A percentile compares a stretch with the other conserved stretches of the same genome.
phyloP scores from a whole-genome alignment of 2,797 vertebrate species.

The Uromys caudimaculatus region DNA sequence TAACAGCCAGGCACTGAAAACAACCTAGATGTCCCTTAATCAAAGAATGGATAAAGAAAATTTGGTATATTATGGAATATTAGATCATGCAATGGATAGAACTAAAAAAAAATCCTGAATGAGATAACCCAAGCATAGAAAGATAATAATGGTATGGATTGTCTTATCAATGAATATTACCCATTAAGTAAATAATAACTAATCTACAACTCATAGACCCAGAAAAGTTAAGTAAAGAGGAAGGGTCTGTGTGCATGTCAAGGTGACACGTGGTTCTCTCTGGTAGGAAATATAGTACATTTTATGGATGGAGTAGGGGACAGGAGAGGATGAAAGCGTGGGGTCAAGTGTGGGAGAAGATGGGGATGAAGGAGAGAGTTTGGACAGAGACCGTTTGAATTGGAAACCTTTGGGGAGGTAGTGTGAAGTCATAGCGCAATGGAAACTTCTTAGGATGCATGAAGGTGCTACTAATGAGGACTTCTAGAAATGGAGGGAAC shows the following conservation, averaged over 20 bases:
- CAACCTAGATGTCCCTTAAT: neutral
- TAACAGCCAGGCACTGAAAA: neutral
- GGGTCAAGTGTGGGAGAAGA: too few species aligned
- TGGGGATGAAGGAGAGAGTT: neutral
- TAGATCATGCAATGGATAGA: neutral
- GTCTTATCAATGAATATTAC: neutral
- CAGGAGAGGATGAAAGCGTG: too few species aligned
- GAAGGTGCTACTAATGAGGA: neutral
- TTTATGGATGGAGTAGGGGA: neutral
- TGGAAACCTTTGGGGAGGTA: neutral
- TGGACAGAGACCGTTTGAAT: neutral
- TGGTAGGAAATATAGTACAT: neutral
- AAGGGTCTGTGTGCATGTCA: neutral
- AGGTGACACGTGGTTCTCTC: neutral
- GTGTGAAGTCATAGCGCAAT: neutral
- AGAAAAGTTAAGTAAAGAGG: neutral
- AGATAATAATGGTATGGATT: neutral
- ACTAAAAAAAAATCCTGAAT: neutral
- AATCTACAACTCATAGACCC: neutral
- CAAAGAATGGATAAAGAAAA: neutral
- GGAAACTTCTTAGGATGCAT: neutral
- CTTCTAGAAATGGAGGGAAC: neutral
- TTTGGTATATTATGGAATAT: neutral
- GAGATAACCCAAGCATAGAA: neutral
- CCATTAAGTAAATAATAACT: neutral